Evolutionary conservation across 2,113 vertebrate species (phyloP).

Genomic region (Sylvietta virens): DNA sequence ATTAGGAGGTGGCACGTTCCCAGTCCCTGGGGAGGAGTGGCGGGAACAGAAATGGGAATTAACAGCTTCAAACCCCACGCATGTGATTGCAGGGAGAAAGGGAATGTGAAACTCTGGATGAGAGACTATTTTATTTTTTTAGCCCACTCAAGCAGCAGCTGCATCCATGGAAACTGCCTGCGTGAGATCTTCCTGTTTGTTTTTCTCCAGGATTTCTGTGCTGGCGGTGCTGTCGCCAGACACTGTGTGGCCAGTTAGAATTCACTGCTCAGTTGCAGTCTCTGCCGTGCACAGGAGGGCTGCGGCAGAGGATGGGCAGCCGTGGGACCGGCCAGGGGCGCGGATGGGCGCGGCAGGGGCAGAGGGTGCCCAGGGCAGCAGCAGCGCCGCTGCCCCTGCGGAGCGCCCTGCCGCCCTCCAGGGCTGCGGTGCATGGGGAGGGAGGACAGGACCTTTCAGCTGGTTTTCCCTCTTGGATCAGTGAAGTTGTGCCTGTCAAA

Average conservation of each 20-base stretch:
- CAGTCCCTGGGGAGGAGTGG: rapidly evolving
- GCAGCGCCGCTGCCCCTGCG: neutral
- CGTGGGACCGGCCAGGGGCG: neutral
- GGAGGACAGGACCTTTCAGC: neutral
- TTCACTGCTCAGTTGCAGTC: rapidly evolving
- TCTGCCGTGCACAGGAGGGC: neutral
- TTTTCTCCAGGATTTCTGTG: neutral
- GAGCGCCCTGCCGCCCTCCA: neutral
- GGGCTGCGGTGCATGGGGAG: neutral
- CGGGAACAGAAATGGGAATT: neutral
- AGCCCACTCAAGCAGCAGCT: neutral
- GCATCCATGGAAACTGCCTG: slow-evolving; percentile 16
- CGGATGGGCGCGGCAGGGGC: neutral
- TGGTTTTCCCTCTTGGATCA: neutral
- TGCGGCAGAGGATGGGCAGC: neutral
- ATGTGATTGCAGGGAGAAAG: neutral
- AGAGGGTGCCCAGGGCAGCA: neutral
- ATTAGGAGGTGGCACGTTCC: neutral
- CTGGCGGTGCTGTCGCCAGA: neutral
- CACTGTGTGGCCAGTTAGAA: neutral
- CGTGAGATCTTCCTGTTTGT: neutral
- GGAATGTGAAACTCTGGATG: neutral
- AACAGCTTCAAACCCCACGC: rapidly evolving
- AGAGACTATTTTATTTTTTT: neutral
- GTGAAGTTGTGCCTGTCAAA: neutral